Evolutionary conservation across 2,888 invertebrate genomes (phyloP), one percentile per base, ranked within the genome.

Genomic region (Cosmopolites sordidus): DNA sequence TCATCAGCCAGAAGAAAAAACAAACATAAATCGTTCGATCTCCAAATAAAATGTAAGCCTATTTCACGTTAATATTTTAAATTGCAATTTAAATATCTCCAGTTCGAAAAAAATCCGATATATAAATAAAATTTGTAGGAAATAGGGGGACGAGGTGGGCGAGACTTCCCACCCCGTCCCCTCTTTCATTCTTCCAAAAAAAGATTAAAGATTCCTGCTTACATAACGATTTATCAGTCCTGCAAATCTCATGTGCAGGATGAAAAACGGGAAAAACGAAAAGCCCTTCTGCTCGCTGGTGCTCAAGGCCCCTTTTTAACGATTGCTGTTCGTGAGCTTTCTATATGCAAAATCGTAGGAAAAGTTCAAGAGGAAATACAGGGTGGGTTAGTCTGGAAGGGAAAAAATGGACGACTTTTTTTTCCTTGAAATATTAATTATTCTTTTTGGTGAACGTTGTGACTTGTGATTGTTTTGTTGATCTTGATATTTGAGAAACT

Each of bases 171-270:
- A 6, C 27, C 27, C 27, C 27, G 9, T 27, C 27, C 27, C 9
- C 27, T 9, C 27, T 12, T 12, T 12, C 33, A 33, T 33, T 33
- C 33, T 33, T 33, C 33, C 16, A 16, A 40, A 40, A 42, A 51
- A 51, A 51, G 56, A 56, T 56, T 56, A 56, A 56, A 56, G 51
- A 48, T 56, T 51, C 48, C 56, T 56, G 46, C 52, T 52, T 56
- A 56, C 56, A 56, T 52, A 52, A 52, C 56, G 56, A 56, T 56
- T 56, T 56, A 56, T 56, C 56, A 56, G 56, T 52, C 48, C 49
- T 46, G 56, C 56, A 56, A 56, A 56, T 56, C 56, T 56, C 56
- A 56, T 56, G 52, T 56, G 56, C 56, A 48, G 52, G 47, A 56
- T 46, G 56, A 56, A 56, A 56, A 56, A 56, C 52, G 52, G 52